Conservation (phyloP, 2,797 vertebrate genomes). For the Trematomus bernacchii region DNA sequence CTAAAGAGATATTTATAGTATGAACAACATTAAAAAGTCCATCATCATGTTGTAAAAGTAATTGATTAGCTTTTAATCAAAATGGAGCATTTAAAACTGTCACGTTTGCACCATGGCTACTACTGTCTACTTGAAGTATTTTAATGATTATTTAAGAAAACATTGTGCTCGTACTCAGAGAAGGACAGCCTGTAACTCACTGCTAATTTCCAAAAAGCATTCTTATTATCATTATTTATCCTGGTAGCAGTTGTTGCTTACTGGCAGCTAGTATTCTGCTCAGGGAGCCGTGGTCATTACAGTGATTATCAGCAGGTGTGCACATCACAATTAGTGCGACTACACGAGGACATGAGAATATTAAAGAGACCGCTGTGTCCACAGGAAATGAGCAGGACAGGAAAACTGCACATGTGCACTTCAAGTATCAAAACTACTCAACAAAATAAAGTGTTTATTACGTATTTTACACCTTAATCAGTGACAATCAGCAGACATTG, state of each 20-base stretch:
- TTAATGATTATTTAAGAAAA: neutral
- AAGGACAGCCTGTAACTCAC: neutral
- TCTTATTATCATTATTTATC: conserved; percentile 35
- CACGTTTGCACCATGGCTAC: no score
- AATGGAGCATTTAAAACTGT: no score
- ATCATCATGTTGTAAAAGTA: no score
- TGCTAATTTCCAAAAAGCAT: conserved; percentile 19
- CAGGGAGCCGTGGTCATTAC: conserved; percentile 50
- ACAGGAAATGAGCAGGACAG: neutral
- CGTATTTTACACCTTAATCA: neutral
- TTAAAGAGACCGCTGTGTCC: neutral
- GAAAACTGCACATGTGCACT: neutral
- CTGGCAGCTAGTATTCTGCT: conserved; percentile 28
- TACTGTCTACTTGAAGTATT: neutral
- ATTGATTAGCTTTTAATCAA: no score
- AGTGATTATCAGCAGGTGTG: conserved; percentile 66
- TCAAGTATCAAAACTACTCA: neutral
- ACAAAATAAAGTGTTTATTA: neutral
- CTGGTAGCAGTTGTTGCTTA: conserved; percentile 17
- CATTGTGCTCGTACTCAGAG: neutral
- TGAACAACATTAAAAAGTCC: no score
- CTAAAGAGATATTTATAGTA: no score
- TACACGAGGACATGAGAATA: neutral
- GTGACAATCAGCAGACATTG: no score
- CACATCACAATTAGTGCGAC: conserved; percentile 35